Evolutionary conservation across 2,797 vertebrate species (phyloP).

Genomic region (Spinibarbus caldwelli): DNA sequence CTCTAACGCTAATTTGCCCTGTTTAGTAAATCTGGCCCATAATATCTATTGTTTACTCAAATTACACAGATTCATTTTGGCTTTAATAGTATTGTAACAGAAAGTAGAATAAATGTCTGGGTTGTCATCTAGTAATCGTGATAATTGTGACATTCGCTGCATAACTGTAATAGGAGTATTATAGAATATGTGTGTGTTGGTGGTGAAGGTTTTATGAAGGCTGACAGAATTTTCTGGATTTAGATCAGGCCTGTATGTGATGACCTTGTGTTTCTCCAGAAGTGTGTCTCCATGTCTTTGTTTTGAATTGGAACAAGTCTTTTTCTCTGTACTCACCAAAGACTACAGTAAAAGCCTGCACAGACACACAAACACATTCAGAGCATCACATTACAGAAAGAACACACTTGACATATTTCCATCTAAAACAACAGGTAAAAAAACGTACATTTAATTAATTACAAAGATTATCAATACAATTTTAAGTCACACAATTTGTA

Average conservation of each 20-base stretch:
- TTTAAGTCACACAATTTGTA: constrained; percentile 39
- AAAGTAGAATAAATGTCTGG: neutral
- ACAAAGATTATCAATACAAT: constrained; percentile 26
- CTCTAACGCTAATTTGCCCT: neutral
- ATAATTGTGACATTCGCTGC: neutral
- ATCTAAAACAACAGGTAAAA: neutral
- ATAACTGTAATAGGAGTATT: neutral
- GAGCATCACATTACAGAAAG: constrained; percentile 23
- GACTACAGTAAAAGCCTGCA: constrained; percentile 80
- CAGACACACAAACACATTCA: constrained; percentile 59
- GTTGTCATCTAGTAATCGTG: neutral
- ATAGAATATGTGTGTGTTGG: neutral
- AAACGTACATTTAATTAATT: neutral
- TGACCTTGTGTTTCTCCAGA: constrained; percentile 52
- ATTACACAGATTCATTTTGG: neutral
- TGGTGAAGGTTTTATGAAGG: neutral
- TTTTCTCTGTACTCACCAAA: constrained; percentile 75
- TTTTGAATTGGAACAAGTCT: constrained; percentile 64
- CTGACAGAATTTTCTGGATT: constrained; percentile 51
- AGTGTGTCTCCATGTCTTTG: constrained; percentile 67
- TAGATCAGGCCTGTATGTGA: constrained; percentile 40
- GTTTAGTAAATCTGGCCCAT: neutral
- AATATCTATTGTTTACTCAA: neutral
- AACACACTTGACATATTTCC: neutral
- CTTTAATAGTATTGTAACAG: neutral